Evolutionary conservation across 1,140 invertebrate genomes (phyloP), one percentile per base, ranked within the genome.

Genomic region (Semibalanus balanoides): DNA sequence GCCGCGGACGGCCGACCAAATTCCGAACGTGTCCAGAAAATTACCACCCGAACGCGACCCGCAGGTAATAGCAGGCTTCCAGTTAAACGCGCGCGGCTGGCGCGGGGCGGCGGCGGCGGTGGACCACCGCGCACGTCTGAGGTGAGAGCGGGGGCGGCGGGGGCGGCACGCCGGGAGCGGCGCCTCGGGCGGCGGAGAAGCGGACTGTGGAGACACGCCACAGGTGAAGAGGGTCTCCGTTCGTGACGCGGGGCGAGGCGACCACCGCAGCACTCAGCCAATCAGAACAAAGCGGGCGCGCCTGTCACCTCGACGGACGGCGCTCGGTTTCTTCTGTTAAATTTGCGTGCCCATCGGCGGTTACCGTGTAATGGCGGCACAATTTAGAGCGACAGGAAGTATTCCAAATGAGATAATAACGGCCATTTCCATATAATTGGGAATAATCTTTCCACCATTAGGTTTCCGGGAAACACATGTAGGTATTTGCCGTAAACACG

Each of bases 11-110:
- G 51, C 7, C 51, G 51, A 19, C 51, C 51, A 25, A 25, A 64
- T 64, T 64, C 51, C 51, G 51, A 64, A 64, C 51, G 51, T 64
- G 51, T 64, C 51, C 51, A 64, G 51, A 64, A 64, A 64, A 64
- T 64, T 64, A 64, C 51, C 51, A 64, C 51, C 51, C 51, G 51
- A 64, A 64, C 51, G 51, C 51, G 51, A 64, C 51, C 51, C 51
- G 22, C 51, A 25, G 51, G 51, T 64, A 64, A 64, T 64, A 64
- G 51, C 51, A 64, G 51, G 51, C 51, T 64, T 64, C 51, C 51
- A 64, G 51, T 64, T 64, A 64, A 64, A 64, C 22, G 51, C 51
- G 22, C 22, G 22, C 51, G 51, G 51, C 51, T 19, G 51, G 51
- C 5, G 51, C 51, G 51, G 51, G 7, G 51, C 51, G 51, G 22